Conservation (phyloP, 2,888 invertebrate genomes). For the Lamellibrachia columna region DNA sequence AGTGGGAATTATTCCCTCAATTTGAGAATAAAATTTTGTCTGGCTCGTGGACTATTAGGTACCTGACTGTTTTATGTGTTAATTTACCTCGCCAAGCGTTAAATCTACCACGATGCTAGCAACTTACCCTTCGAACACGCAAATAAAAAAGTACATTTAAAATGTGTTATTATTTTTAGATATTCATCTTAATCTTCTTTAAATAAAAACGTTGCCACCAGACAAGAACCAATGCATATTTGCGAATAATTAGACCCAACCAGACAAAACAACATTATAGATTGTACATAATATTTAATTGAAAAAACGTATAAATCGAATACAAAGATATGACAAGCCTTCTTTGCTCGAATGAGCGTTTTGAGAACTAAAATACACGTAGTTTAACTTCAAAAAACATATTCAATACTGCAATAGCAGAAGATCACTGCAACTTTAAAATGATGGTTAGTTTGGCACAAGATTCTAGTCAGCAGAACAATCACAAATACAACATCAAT, state of each 20-base stretch:
- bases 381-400: background rate
- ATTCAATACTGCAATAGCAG: background rate
- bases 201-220: no score
- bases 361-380: background rate
- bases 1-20: no score
- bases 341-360: background rate
- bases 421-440: background rate
- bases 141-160: no score
- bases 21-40: no score
- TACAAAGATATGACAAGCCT: background rate
- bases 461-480: background rate
- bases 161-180: no score
- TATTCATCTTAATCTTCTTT: no score
- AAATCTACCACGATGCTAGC: no score
- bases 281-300: background rate
- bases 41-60: no score
- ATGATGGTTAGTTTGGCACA: background rate
- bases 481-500: background rate
- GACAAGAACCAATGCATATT: no score
- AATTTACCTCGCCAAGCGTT: no score
- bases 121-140: no score
- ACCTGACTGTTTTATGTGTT: no score
- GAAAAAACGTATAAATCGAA: background rate
- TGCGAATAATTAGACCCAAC: background rate
- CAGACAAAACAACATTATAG: background rate